Conservation (phyloP, 2,888 invertebrate genomes). For the Chromoteleia sp. region DNA sequence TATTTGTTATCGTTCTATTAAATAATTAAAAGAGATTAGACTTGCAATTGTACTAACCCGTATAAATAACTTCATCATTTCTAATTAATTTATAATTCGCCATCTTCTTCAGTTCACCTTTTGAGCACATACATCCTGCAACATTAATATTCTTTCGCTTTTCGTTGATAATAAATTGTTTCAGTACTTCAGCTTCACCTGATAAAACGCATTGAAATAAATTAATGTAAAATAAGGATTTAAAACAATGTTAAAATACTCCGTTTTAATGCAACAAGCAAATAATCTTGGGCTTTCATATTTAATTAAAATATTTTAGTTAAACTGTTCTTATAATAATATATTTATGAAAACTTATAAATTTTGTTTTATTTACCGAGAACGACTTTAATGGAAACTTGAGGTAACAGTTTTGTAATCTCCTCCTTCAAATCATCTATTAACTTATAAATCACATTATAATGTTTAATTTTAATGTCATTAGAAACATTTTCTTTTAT, state of each 20-base stretch:
- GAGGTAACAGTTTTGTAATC: slow-evolving; percentile 90
- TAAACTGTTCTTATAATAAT: too few species aligned
- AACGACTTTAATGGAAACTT: slow-evolving; percentile 90
- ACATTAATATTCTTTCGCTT: slow-evolving; percentile 93
- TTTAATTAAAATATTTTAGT: too few species aligned
- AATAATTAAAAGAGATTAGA: too few species aligned
- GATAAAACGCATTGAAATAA: slow-evolving; percentile 42
- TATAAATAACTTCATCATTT: slow-evolving; percentile 87
- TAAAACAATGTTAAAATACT: slow-evolving; percentile 5
- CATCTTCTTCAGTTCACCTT: slow-evolving; percentile 90
- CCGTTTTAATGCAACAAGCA: too few species aligned
- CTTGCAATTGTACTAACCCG: slow-evolving; percentile 86
- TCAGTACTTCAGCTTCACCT: slow-evolving; percentile 94
- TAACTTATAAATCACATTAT: slow-evolving; percentile 96
- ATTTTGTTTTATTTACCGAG: slow-evolving; percentile 86
- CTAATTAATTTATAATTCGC: slow-evolving; percentile 89
- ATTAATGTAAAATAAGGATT: background rate
- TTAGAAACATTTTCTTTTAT: slow-evolving; percentile 86
- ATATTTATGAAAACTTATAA: background rate
- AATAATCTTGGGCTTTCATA: too few species aligned
- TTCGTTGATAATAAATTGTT: slow-evolving; percentile 92
- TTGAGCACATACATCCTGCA: slow-evolving; percentile 94
- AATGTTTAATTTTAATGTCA: slow-evolving; percentile 88
- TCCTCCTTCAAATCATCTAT: slow-evolving; percentile 95
- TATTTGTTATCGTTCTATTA: background rate